These are phyloP conservation scores for Burhinus oedicnemus DNA, from an alignment of 2,113 vertebrate genomes.

Conservation along the genomic window DNA sequence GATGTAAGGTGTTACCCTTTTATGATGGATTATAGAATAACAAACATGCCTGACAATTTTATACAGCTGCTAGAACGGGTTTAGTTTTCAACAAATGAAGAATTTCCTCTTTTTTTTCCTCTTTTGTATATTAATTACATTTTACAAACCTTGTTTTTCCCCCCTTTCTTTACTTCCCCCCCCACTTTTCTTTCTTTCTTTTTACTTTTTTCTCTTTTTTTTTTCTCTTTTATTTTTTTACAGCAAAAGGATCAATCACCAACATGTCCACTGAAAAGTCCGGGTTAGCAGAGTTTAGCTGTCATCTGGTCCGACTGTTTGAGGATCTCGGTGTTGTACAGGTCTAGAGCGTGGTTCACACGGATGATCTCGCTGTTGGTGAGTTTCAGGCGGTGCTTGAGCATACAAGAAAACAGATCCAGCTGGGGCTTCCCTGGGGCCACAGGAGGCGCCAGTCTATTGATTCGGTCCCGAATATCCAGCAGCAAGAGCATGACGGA, in stretches of 20 bases:
- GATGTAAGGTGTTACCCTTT: conserved; percentile 81
- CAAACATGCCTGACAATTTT: conserved; percentile 89
- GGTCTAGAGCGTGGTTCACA: conserved; percentile 97
- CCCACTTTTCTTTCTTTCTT: conserved; percentile 28
- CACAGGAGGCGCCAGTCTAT: conserved; percentile 93
- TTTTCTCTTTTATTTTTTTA: conserved; percentile 49
- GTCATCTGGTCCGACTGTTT: conserved; percentile 99
- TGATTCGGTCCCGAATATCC: conserved; percentile 98
- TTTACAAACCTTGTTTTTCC: conserved; percentile 85
- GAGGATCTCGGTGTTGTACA: conserved; percentile 99
- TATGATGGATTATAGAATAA: conserved; percentile 86
- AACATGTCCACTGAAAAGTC: conserved; percentile 67
- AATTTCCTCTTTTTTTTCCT: conserved; percentile 61
- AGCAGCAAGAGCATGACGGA: conserved; percentile 96
- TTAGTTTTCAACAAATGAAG: conserved; percentile 75
- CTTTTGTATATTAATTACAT: conserved; percentile 89
- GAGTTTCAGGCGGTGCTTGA: conserved; percentile 97
- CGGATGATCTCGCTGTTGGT: conserved; percentile 99
- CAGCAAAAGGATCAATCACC: conserved; percentile 75
- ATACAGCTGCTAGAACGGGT: conserved; percentile 75
- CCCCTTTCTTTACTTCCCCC: background rate
- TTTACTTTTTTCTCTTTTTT: background rate
- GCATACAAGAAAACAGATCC: conserved; percentile 99
- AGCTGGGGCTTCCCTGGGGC: conserved; percentile 95
- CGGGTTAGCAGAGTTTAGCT: conserved; percentile 93